Evolutionary conservation across 2,797 vertebrate genomes (phyloP).

Genomic region (Clarias fuscus): DNA sequence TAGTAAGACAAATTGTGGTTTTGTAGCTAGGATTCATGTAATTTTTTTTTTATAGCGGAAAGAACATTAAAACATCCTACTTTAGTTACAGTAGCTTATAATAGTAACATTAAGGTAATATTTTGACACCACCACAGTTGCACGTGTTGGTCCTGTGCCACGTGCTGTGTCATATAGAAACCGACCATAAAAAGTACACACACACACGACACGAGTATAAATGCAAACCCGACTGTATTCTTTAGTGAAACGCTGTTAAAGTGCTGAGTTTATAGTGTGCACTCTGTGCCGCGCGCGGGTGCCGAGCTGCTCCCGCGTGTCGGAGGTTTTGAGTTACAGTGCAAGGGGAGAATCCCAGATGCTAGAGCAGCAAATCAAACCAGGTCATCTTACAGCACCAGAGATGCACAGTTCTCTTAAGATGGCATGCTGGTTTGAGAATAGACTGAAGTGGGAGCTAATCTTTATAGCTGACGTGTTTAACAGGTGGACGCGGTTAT

Average conservation of each 20-base stretch:
- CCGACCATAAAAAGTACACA: neutral
- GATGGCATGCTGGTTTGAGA: constrained; percentile 43
- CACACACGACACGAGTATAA: neutral
- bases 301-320: constrained; percentile 48
- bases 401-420: constrained; percentile 15
- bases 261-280: constrained; percentile 22
- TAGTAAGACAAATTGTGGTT: neutral
- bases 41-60: neutral
- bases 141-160: neutral
- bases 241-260: constrained; percentile 34
- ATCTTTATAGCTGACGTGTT: constrained; percentile 44
- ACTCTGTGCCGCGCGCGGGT: constrained; percentile 24
- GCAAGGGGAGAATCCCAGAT: constrained; percentile 74
- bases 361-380: constrained; percentile 56
- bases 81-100: neutral
- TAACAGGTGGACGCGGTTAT: constrained; percentile 39
- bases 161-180: neutral
- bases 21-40: neutral
- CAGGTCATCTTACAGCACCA: constrained; percentile 66
- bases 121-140: neutral
- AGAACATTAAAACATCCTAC: neutral
- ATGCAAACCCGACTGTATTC: neutral
- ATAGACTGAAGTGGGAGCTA: constrained; percentile 34
- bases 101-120: neutral
- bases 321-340: constrained; percentile 72